Evolutionary conservation across 2,113 vertebrate species (phyloP), one percentile per base, ranked within the genome.

Genomic region (Lophius piscatorius): DNA sequence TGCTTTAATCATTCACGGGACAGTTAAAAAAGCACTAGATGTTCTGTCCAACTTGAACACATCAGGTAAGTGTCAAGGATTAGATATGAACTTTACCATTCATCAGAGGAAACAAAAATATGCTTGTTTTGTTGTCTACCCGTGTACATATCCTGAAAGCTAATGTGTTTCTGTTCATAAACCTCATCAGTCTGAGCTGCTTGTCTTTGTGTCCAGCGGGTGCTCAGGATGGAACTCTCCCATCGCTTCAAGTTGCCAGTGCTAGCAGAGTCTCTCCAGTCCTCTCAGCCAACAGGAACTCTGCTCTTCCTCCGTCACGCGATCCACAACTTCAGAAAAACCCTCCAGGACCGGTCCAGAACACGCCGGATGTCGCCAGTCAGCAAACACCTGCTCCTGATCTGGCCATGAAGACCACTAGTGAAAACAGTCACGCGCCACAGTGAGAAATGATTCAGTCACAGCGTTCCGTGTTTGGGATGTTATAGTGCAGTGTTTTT

Each of bases 1-100:
- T n/a, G 87, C 86, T 63, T 82, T 91, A 80, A 79, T 86, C 59
- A 79, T 88, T 48, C 81, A 90, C 7, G 83, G 84, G 7, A 88
- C 82, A 0, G 72, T 90, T 6, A 9, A 80, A 14, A 78, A 84
- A 12, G 74, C 86, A 0, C 28, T 73, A 12, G 62, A 79, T 24
- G 83, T 75, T 12, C 59, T 90, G 58, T 74, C 65, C 6, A 62
- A 57, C 20, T 63, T 82, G 59, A 40, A 74, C 13, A 2, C 0
- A 13, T 44, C 68, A 47, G 76, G 87, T 89, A 58, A 74, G 76
- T 35, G 7, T 45, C 24, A 13, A 2, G 33, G 13, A 14, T 2
- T 10, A 7, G 9, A 7, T 31, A 10, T 7, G 9, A 10, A 8
- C 29, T 31, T 5, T 5, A 28, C 8, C 4, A 28, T 28, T 16